A percentile compares a stretch with the other conserved stretches of the same genome.
Evolutionary conservation across 2,888 invertebrate species (phyloP).

Genomic region (Parelbella ahira): DNA sequence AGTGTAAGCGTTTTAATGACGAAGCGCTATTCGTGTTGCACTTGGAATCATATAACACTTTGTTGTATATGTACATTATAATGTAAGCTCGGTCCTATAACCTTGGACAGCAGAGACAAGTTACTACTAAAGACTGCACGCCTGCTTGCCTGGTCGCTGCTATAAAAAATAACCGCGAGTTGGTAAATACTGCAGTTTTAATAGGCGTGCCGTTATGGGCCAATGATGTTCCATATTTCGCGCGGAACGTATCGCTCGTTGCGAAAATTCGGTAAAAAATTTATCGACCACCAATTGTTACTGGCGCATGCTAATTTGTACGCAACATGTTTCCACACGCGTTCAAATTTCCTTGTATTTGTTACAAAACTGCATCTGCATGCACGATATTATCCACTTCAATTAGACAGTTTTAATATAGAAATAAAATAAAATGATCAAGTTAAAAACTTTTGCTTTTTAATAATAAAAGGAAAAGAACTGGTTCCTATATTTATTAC

Average conservation of each 20-base stretch:
- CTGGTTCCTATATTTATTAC: too few relatives aligned
- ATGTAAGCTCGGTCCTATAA: too few relatives aligned
- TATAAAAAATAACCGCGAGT: slow-evolving; percentile 30
- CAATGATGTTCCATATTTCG: slow-evolving; percentile 70
- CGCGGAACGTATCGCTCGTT: slow-evolving; percentile 66
- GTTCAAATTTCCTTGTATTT: slow-evolving; percentile 35
- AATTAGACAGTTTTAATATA: too few relatives aligned
- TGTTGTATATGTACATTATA: too few relatives aligned
- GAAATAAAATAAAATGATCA: too few relatives aligned
- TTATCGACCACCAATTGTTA: slow-evolving; percentile 55
- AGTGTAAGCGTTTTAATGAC: too few relatives aligned
- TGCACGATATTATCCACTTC: neutral
- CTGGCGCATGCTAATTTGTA: slow-evolving; percentile 64
- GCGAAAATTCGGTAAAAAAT: slow-evolving; percentile 59
- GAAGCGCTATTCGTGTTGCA: too few relatives aligned
- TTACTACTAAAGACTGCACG: too few relatives aligned
- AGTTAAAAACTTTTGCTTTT: too few relatives aligned
- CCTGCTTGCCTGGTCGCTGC: neutral
- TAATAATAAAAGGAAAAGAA: too few relatives aligned
- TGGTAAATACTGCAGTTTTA: slow-evolving; percentile 39
- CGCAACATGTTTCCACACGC: slow-evolving; percentile 48
- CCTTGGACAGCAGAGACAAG: too few relatives aligned
- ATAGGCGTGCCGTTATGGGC: slow-evolving; percentile 58
- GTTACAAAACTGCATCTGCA: slow-evolving; percentile 34
- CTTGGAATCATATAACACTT: too few relatives aligned